Percentiles rank a stretch among this genome's conserved stretches.
Conservation (phyloP, 2,888 invertebrate genomes). For the Lissocephala sabroskyi region DNA sequence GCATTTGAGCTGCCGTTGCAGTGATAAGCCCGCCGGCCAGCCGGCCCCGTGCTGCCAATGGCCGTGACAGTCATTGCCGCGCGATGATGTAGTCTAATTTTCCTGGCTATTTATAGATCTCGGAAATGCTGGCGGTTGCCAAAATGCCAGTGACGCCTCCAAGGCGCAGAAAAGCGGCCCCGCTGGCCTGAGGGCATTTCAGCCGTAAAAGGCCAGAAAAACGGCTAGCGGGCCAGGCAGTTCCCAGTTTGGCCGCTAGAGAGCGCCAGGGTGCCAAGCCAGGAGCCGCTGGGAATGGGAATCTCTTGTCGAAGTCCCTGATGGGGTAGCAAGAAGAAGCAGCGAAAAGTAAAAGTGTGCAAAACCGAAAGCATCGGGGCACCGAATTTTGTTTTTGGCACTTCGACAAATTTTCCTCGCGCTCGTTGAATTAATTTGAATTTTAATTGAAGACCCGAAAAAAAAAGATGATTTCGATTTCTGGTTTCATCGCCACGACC, state of each 20-base stretch:
- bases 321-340: too few species aligned
- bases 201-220: background rate
- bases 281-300: too few species aligned
- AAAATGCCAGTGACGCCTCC: conserved; percentile 1
- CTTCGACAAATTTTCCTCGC: conserved; percentile 35
- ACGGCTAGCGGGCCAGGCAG: background rate
- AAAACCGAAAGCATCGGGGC: background rate
- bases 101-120: conserved; percentile 20
- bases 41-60: conserved; percentile 8
- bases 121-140: conserved; percentile 22
- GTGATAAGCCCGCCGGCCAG: background rate
- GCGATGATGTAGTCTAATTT: background rate
- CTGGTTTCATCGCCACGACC: too few species aligned
- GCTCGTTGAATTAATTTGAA: conserved; percentile 38
- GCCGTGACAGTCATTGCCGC: conserved; percentile 21
- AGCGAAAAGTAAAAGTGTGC: conserved; percentile 4
- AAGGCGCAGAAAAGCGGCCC: background rate
- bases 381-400: conserved; percentile 20
- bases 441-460: conserved; percentile 12
- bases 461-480: too few species aligned
- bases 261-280: background rate
- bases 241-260: background rate
- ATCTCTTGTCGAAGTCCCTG: too few species aligned
- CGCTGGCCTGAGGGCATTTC: too few species aligned
- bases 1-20: background rate